A percentile compares a stretch with the other conserved stretches of the same genome.
Evolutionary conservation across 2,113 vertebrate genomes (phyloP).

Genomic region (Plectropomus leopardus): DNA sequence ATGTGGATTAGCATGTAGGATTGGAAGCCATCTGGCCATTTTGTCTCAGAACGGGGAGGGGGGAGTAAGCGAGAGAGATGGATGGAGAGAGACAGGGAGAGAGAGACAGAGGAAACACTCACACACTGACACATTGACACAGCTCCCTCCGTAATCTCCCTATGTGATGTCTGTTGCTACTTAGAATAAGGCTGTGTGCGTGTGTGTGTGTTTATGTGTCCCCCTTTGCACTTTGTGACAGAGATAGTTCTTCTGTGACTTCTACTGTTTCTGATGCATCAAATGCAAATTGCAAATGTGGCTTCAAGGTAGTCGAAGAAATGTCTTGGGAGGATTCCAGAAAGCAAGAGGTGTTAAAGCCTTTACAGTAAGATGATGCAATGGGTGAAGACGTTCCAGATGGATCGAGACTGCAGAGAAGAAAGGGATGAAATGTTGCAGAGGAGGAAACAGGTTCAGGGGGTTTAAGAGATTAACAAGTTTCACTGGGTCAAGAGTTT

Average conservation of each 20-base stretch:
- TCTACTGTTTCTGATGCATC: constrained; percentile 7
- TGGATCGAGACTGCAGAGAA: constrained; percentile 12
- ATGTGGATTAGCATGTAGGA: constrained; percentile 85
- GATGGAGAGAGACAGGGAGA: constrained; percentile 66
- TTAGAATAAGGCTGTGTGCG: constrained; percentile 55
- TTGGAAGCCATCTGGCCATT: constrained; percentile 87
- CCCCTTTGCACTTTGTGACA: background rate
- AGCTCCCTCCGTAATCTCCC: constrained; percentile 77
- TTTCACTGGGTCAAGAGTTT: constrained; percentile 59
- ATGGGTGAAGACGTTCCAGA: constrained; percentile 38
- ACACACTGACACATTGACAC: constrained; percentile 85
- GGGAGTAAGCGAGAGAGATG: constrained; percentile 69
- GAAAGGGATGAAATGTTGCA: constrained; percentile 58
- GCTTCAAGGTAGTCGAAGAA: background rate
- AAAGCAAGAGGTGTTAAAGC: constrained; percentile 33
- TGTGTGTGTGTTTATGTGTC: constrained; percentile 36
- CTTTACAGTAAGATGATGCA: constrained; percentile 44
- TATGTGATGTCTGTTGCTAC: constrained; percentile 75
- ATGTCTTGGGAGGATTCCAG: constrained; percentile 1
- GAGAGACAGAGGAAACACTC: constrained; percentile 66
- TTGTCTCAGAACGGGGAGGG: constrained; percentile 75
- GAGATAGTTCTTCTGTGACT: constrained; percentile 3
- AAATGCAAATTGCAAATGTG: constrained; percentile 22
- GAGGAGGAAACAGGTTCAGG: constrained; percentile 45
- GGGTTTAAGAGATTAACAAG: constrained; percentile 62